phyloP scores from a whole-genome alignment of 1,140 invertebrate species.

The Bombus pyrosoma region DNA sequence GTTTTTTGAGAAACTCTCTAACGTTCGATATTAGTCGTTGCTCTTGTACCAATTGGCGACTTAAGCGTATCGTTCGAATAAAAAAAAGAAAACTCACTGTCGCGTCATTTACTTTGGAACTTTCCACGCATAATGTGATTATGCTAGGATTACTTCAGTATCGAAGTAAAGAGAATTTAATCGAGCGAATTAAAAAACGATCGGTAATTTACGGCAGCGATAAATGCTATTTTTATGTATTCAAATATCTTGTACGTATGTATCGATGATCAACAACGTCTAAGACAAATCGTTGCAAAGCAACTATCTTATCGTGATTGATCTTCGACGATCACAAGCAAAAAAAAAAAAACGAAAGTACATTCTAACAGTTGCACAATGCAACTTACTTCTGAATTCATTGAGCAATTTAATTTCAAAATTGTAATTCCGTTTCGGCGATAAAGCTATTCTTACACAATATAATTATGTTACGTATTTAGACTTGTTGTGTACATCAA shows the following conservation, averaged over 20 bases:
- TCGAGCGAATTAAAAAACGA: background rate
- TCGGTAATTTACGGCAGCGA: background rate
- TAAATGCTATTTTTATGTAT: background rate
- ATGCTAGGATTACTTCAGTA: no score
- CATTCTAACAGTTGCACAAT: background rate
- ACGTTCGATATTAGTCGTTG: background rate
- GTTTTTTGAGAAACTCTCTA: background rate
- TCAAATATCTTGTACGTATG: background rate
- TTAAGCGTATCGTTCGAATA: no score
- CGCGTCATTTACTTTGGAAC: background rate
- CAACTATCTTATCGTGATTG: background rate
- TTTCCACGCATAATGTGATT: background rate
- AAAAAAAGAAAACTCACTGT: background rate
- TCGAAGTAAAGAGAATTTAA: background rate
- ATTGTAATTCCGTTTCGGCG: background rate
- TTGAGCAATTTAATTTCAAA: background rate
- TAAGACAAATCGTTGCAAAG: background rate
- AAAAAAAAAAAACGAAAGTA: background rate
- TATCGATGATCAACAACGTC: no score
- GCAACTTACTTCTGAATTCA: background rate
- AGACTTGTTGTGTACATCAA: background rate
- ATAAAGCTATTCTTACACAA: background rate
- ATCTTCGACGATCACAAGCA: background rate
- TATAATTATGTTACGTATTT: background rate
- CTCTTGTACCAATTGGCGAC: no score